phyloP scores from a whole-genome alignment of 1,140 invertebrate species.

The Halotydeus destructor region DNA sequence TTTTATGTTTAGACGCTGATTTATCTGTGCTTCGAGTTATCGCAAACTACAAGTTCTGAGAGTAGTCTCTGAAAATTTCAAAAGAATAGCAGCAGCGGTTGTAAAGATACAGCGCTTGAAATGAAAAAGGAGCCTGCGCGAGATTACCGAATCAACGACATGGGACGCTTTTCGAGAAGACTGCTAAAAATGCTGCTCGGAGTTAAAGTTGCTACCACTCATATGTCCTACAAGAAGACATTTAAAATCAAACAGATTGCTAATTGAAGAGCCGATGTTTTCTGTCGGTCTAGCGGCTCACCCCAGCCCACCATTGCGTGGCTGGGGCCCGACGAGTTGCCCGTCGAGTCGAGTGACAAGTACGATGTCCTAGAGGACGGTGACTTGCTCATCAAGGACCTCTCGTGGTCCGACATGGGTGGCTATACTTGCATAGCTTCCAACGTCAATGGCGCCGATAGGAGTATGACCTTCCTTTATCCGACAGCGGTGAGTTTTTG shows the following conservation, averaged over 20 bases:
- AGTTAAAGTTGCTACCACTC: no score
- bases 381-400: constrained; percentile 31
- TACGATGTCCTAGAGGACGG: constrained; percentile 40
- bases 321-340: constrained; percentile 34
- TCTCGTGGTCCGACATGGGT: neutral
- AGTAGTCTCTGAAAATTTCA: no score
- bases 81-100: no score
- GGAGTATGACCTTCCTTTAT: constrained; percentile 48
- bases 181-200: no score
- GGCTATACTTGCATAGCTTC: constrained; percentile 2
- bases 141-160: no score
- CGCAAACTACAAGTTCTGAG: no score
- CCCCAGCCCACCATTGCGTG: constrained; percentile 39
- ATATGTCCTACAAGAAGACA: constrained; percentile 12
- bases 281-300: constrained; percentile 41
- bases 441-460: constrained; percentile 33
- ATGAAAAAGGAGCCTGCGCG: no score
- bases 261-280: constrained; percentile 25
- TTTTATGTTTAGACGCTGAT: no score
- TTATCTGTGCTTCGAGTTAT: no score
- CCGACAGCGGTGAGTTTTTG: constrained; percentile 39
- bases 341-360: constrained; percentile 15
- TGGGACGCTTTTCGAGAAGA: no score
- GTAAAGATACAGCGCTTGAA: no score
- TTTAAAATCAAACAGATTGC: constrained; percentile 14